Conservation (phyloP, 2,888 invertebrate genomes). For the Protonemura montana region DNA sequence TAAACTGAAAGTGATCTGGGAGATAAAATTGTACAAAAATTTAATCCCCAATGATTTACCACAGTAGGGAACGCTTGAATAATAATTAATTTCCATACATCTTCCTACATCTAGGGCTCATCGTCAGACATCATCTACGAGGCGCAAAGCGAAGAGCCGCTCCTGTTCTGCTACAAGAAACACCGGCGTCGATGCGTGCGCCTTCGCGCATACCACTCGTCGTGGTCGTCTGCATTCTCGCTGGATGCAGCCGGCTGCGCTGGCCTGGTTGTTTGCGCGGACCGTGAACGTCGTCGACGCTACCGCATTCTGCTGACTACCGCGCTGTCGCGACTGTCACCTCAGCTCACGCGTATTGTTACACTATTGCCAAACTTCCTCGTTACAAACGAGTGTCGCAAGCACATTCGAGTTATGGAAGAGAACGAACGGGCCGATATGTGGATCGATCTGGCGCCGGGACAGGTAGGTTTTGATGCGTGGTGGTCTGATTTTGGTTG, state of each 20-base stretch:
- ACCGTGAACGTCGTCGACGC: slow-evolving; percentile 73
- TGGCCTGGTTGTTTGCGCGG: slow-evolving; percentile 72
- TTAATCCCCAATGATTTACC: too few species aligned
- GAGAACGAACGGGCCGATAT: slow-evolving; percentile 84
- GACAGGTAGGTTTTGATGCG: slow-evolving; percentile 64
- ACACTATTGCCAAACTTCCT: slow-evolving; percentile 82
- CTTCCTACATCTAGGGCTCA: slow-evolving; percentile 63
- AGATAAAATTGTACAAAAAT: too few species aligned
- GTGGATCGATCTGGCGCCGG: slow-evolving; percentile 78
- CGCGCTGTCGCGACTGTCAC: slow-evolving; percentile 74
- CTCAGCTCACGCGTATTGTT: slow-evolving; percentile 79
- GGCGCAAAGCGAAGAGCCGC: slow-evolving; percentile 68
- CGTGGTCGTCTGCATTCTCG: slow-evolving; percentile 71
- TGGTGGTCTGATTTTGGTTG: too few species aligned
- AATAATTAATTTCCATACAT: slow-evolving; percentile 42
- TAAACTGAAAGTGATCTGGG: too few species aligned
- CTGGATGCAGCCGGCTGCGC: slow-evolving; percentile 77
- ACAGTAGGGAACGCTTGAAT: too few species aligned
- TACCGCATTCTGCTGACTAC: slow-evolving; percentile 77
- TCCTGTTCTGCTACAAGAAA: slow-evolving; percentile 72
- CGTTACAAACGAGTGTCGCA: slow-evolving; percentile 75
- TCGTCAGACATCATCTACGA: slow-evolving; percentile 69
- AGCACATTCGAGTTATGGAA: slow-evolving; percentile 77
- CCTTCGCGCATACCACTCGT: slow-evolving; percentile 68
- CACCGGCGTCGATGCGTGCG: slow-evolving; percentile 63